A percentile compares a stretch with the other conserved stretches of the same genome.
These are phyloP conservation scores for Centruroides vittatus DNA, from an alignment of 1,140 invertebrate species.

Conservation along the genomic window DNA sequence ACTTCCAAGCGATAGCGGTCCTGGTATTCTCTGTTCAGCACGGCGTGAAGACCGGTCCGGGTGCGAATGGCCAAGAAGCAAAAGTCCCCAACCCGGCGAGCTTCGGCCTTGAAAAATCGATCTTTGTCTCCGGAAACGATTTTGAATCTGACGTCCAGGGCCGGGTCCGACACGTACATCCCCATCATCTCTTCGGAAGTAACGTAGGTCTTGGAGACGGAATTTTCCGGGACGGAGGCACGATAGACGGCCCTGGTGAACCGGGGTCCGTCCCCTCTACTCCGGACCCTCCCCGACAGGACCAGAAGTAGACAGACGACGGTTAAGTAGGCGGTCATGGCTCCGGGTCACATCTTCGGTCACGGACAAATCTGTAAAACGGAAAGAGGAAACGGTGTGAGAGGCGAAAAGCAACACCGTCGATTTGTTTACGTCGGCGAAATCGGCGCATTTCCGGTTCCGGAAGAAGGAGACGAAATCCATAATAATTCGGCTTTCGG, in stretches of 20 bases:
- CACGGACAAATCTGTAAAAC: too few relatives aligned
- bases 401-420: too few relatives aligned
- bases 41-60: slow-evolving; percentile 62
- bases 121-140: slow-evolving; percentile 71
- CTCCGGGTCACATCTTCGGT: too few relatives aligned
- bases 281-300: background rate
- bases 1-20: slow-evolving; percentile 67
- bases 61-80: slow-evolving; percentile 78
- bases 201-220: slow-evolving; percentile 66
- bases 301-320: background rate
- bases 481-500: too few relatives aligned
- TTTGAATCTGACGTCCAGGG: slow-evolving; percentile 49
- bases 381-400: too few relatives aligned
- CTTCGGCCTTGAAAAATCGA: slow-evolving; percentile 85
- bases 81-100: slow-evolving; percentile 67
- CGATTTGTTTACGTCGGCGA: too few relatives aligned
- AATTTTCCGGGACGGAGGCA: slow-evolving; percentile 80
- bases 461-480: too few relatives aligned
- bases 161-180: slow-evolving; percentile 33
- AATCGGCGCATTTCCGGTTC: too few relatives aligned
- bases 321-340: too few relatives aligned
- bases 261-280: background rate
- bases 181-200: slow-evolving; percentile 47
- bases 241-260: slow-evolving; percentile 70
- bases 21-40: slow-evolving; percentile 78